phyloP scores from a whole-genome alignment of 2,113 vertebrate genomes.

The Dascyllus trimaculatus region DNA sequence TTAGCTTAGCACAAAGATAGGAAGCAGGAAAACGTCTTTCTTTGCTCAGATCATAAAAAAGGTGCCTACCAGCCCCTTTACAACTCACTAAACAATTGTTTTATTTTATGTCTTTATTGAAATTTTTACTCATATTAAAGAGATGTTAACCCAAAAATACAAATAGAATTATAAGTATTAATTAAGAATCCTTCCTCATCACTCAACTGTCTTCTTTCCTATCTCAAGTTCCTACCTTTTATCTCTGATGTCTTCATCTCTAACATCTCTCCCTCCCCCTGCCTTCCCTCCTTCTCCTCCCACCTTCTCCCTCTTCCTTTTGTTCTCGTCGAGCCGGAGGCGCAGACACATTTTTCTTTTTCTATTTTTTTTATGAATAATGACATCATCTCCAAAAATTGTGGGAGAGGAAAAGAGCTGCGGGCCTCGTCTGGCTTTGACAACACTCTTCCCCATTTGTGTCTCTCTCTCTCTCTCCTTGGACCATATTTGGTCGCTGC shows the following conservation, averaged over 20 bases:
- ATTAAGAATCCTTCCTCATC: not conserved
- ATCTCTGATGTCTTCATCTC: constrained; percentile 7
- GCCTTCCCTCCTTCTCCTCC: constrained; percentile 19
- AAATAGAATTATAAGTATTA: not conserved
- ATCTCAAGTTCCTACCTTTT: not conserved
- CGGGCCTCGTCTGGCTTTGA: constrained; percentile 73
- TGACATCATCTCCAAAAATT: constrained; percentile 80
- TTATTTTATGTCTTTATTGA: not conserved
- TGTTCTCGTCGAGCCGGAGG: constrained; percentile 52
- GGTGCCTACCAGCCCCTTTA: not conserved
- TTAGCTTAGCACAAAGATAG: not conserved
- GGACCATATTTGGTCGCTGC: constrained; percentile 50
- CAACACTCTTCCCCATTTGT: constrained; percentile 48
- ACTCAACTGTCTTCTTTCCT: not conserved
- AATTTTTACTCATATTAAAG: not conserved
- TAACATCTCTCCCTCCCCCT: constrained; percentile 12
- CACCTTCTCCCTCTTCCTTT: constrained; percentile 24
- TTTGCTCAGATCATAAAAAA: not conserved
- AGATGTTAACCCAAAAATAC: not conserved
- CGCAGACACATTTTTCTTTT: constrained; percentile 64
- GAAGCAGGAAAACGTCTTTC: not conserved
- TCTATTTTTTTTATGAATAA: constrained; percentile 61
- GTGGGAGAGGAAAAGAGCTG: constrained; percentile 71
- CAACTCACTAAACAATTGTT: not conserved
- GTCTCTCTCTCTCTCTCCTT: constrained; percentile 37